phyloP scores from a whole-genome alignment of 2,113 vertebrate species.

The Pelobates fuscus region DNA sequence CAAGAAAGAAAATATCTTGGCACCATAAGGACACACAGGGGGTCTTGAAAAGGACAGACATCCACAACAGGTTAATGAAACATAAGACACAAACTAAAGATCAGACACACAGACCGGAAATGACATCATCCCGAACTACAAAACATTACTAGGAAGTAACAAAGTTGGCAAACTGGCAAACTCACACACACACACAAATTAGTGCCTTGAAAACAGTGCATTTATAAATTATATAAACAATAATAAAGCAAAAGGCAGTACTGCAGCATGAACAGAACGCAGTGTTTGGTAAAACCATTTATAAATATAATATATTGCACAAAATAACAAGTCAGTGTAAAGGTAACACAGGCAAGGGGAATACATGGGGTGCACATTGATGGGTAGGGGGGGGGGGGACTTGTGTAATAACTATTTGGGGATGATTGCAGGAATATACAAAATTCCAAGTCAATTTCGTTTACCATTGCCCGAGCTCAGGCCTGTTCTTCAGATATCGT shows the following conservation, averaged over 20 bases:
- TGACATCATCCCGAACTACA: background rate
- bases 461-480: background rate
- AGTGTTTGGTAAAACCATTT: constrained; percentile 46
- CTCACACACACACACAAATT: constrained; percentile 41
- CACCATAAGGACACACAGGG: constrained; percentile 33
- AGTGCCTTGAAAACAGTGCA: constrained; percentile 49
- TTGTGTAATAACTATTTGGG: no score
- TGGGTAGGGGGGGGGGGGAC: constrained; percentile 5
- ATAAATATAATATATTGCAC: constrained; percentile 50
- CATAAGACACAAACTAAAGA: background rate
- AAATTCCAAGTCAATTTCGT: background rate
- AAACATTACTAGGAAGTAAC: background rate
- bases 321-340: constrained; percentile 47
- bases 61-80: constrained; percentile 3
- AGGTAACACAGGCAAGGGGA: constrained; percentile 29
- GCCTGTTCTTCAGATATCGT: background rate
- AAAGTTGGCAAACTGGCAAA: constrained; percentile 18
- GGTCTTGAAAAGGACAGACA: constrained; percentile 19
- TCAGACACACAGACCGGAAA: constrained; percentile 7
- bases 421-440: background rate
- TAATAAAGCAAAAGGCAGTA: constrained; percentile 30
- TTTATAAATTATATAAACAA: constrained; percentile 50
- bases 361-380: constrained; percentile 17
- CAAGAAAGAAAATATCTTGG: background rate
- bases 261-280: constrained; percentile 44